These are phyloP conservation scores for Beaufortia kweichowensis DNA, from an alignment of 2,113 vertebrate species.

Conservation along the genomic window DNA sequence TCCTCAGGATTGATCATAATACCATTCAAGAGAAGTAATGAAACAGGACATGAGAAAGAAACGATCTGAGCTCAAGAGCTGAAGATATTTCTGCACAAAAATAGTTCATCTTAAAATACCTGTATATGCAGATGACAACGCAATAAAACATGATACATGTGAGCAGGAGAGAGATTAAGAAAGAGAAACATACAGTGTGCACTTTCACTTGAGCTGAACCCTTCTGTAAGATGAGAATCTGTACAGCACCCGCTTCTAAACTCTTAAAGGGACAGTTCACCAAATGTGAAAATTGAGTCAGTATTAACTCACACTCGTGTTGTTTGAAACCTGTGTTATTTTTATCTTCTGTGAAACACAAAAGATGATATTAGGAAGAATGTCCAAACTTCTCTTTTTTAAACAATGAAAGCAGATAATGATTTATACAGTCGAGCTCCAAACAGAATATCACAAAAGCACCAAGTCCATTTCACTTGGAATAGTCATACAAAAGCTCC, in stretches of 20 bases:
- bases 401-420: too few relatives aligned
- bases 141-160: constrained; percentile 1
- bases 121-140: constrained; percentile 27
- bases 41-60: constrained; percentile 60
- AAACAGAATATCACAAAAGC: too few relatives aligned
- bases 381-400: too few relatives aligned
- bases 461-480: too few relatives aligned
- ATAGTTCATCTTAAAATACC: constrained; percentile 53
- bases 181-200: constrained; percentile 31
- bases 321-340: too few relatives aligned
- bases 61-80: constrained; percentile 56
- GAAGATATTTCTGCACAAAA: constrained; percentile 65
- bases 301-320: background rate
- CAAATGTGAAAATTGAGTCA: background rate
- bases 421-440: too few relatives aligned
- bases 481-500: too few relatives aligned
- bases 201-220: background rate
- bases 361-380: too few relatives aligned
- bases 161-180: constrained; percentile 38
- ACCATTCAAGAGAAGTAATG: constrained; percentile 63
- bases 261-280: background rate
- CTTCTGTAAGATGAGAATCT: background rate
- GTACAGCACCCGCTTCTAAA: background rate
- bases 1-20: constrained; percentile 72
- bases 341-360: too few relatives aligned